Percentiles rank a stretch among this genome's conserved stretches.
These are phyloP conservation scores for Salmo trutta DNA, from an alignment of 2,797 vertebrate species.

Conservation along the genomic window DNA sequence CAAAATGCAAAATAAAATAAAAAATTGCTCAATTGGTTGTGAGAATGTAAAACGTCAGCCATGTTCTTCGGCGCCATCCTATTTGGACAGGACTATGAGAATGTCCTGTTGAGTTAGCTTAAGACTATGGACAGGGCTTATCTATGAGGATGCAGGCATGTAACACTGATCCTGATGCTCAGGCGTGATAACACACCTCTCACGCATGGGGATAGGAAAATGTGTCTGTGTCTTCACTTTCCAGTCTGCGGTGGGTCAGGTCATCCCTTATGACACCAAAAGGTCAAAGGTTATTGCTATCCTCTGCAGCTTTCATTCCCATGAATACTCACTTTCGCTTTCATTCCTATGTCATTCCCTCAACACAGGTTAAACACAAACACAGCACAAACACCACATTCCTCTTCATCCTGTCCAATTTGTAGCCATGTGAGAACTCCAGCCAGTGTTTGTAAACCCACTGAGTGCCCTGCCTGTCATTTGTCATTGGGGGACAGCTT, in stretches of 20 bases:
- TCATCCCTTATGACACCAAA: background rate
- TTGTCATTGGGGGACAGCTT: background rate
- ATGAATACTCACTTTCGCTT: background rate
- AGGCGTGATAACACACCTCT: constrained; percentile 54
- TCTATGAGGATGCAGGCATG: constrained; percentile 65
- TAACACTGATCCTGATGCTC: constrained; percentile 39
- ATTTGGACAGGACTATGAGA: constrained; percentile 13
- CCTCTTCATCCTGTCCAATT: constrained; percentile 2
- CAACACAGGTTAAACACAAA: background rate
- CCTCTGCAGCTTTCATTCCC: background rate
- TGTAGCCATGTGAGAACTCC: background rate
- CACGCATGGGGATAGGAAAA: constrained; percentile 34
- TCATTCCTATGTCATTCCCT: background rate
- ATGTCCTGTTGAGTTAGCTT: background rate
- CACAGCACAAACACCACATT: constrained; percentile 15
- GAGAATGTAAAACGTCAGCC: too few species aligned
- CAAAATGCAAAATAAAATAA: too few species aligned
- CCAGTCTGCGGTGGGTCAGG: constrained; percentile 38
- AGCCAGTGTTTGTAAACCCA: constrained; percentile 8
- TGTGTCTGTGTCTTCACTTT: constrained; percentile 49
- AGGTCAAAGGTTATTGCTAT: constrained; percentile 35
- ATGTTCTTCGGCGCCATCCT: background rate
- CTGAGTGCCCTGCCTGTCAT: background rate
- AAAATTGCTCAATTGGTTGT: too few species aligned
- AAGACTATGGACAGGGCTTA: constrained; percentile 45